Evolutionary conservation across 2,888 invertebrate species (phyloP).

Genomic region (Athalia cordata): DNA sequence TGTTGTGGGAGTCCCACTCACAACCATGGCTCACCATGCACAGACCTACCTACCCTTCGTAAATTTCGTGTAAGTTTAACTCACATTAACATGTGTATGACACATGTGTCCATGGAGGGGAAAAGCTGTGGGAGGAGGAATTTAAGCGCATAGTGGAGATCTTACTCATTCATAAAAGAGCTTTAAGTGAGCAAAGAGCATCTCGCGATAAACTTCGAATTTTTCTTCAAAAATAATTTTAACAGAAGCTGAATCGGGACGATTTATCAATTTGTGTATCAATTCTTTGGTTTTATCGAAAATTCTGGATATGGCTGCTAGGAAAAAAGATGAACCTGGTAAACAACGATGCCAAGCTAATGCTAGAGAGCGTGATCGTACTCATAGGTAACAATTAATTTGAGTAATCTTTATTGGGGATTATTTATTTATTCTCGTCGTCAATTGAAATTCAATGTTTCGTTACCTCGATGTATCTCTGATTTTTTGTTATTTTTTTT

Average conservation of each 20-base stretch:
- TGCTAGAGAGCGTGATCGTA: constrained; percentile 87
- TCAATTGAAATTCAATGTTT: neutral
- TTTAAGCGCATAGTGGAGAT: neutral
- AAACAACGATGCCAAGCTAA: constrained; percentile 87
- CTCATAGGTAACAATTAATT: constrained; percentile 81
- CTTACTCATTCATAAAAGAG: constrained; percentile 39
- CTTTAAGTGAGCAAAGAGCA: constrained; percentile 13
- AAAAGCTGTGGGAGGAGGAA: neutral
- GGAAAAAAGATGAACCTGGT: constrained; percentile 66
- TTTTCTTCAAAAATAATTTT: neutral
- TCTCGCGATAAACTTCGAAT: neutral
- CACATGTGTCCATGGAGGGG: constrained; percentile 29
- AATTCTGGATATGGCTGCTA: constrained; percentile 47
- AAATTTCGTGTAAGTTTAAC: neutral
- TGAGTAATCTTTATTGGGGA: constrained; percentile 26
- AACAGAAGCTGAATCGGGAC: neutral
- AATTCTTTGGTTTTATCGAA: neutral
- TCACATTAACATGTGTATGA: constrained; percentile 31
- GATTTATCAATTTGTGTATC: neutral
- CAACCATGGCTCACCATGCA: neutral
- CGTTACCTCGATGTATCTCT: neutral
- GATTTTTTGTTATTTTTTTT: neutral
- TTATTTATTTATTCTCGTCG: constrained; percentile 38
- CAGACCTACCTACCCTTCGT: neutral
- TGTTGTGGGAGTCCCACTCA: constrained; percentile 53